phyloP scores from a whole-genome alignment of 2,888 invertebrate species.

The Trichopria drosophilae region DNA sequence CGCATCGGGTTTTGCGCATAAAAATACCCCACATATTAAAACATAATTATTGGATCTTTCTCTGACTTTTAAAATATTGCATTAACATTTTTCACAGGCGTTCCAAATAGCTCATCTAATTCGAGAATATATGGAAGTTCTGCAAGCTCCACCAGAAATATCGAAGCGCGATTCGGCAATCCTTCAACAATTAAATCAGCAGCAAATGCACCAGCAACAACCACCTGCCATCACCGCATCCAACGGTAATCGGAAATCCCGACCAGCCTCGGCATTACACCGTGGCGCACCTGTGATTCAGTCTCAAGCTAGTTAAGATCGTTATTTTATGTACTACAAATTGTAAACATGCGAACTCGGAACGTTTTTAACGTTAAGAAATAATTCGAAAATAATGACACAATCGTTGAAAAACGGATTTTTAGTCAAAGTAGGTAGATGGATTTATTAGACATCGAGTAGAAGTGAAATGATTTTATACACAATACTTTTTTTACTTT shows the following conservation, averaged over 20 bases:
- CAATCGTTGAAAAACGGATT: too few species aligned
- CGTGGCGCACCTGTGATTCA: conserved; percentile 65
- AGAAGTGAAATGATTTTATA: neutral
- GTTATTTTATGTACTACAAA: too few species aligned
- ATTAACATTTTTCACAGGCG: conserved; percentile 64
- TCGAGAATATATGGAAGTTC: conserved; percentile 80
- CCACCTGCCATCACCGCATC: conserved; percentile 36
- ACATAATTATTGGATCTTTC: neutral
- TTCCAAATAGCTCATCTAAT: conserved; percentile 91
- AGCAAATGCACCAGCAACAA: conserved; percentile 38
- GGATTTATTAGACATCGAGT: too few species aligned
- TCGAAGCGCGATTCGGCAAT: conserved; percentile 52
- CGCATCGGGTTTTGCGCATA: too few species aligned
- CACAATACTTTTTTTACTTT: neutral
- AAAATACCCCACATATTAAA: neutral
- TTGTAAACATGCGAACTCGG: conserved; percentile 1
- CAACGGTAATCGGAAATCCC: conserved; percentile 51
- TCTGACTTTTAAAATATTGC: neutral
- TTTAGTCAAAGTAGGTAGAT: too few species aligned
- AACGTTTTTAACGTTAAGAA: neutral
- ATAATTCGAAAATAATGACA: neutral
- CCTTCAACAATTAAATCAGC: conserved; percentile 48
- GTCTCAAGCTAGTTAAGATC: conserved; percentile 64
- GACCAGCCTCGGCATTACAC: conserved; percentile 62
- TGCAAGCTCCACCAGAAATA: conserved; percentile 59